Evolutionary conservation across 2,888 invertebrate genomes (phyloP).

Genomic region (Acholoe squamosa): DNA sequence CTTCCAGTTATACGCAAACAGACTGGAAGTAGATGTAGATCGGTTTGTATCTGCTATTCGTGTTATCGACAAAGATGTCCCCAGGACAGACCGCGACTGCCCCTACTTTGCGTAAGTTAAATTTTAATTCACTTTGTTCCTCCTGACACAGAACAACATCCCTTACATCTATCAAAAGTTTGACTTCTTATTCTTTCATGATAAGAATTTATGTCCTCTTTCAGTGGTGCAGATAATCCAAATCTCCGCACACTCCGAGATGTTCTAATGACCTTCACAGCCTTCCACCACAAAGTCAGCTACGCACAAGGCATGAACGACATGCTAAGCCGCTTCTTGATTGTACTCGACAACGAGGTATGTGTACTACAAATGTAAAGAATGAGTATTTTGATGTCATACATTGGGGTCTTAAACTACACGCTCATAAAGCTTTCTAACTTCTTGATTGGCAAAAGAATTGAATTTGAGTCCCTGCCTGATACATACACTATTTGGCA

Average conservation of each 20-base stretch:
- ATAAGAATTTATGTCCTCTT: too few species aligned
- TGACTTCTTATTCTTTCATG: too few species aligned
- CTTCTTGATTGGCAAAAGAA: too few species aligned
- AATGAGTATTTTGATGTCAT: too few species aligned
- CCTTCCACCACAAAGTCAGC: conserved; percentile 79
- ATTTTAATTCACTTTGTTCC: not conserved
- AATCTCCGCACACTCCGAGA: conserved; percentile 78
- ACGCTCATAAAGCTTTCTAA: too few species aligned
- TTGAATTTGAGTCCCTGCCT: too few species aligned
- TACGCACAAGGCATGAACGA: conserved; percentile 84
- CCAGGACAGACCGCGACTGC: conserved; percentile 80
- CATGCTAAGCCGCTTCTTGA: conserved; percentile 80
- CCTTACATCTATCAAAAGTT: too few species aligned
- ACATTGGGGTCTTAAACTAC: too few species aligned
- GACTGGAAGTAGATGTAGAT: conserved; percentile 75
- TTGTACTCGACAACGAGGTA: conserved; percentile 82
- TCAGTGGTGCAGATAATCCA: conserved; percentile 74
- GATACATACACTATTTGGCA: too few species aligned
- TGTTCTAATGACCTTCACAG: conserved; percentile 79
- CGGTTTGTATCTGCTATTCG: conserved; percentile 75
- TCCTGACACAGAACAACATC: too few species aligned
- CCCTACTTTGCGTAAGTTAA: conserved; percentile 77
- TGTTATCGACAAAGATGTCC: conserved; percentile 82
- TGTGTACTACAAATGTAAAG: too few species aligned
- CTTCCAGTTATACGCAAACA: conserved; percentile 79